Percentiles rank a stretch among this genome's conserved stretches.
Conservation (phyloP, 2,113 vertebrate genomes). For the Urocolius indicus region DNA sequence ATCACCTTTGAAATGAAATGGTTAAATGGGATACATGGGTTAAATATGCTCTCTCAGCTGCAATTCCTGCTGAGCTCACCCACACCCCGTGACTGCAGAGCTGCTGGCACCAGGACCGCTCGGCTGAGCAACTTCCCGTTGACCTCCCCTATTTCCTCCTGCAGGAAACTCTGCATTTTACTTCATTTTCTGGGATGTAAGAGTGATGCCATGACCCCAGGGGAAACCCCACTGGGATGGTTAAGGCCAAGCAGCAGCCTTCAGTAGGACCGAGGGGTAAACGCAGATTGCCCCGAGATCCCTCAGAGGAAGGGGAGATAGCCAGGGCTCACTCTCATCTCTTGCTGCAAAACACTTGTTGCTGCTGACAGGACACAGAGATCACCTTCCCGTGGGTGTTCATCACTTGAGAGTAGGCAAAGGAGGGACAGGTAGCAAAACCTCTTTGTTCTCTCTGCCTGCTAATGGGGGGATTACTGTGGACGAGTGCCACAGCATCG, state of each 20-base stretch:
- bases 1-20: too few relatives aligned
- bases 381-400: not conserved
- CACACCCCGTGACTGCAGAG: not conserved
- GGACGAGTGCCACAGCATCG: constrained; percentile 24
- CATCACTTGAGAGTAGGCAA: not conserved
- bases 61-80: not conserved
- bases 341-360: not conserved
- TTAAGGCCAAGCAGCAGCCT: not conserved
- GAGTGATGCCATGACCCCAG: not conserved
- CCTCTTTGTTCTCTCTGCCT: constrained; percentile 27
- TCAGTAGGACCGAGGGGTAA: too few relatives aligned
- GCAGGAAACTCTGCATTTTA: not conserved
- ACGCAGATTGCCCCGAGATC: not conserved
- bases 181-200: not conserved
- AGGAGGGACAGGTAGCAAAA: constrained; percentile 32
- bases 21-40: not conserved
- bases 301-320: fast-evolving
- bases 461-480: constrained; percentile 46
- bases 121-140: not conserved
- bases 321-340: not conserved
- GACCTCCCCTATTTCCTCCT: constrained; percentile 15
- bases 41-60: not conserved
- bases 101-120: not conserved
- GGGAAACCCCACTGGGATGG: not conserved
- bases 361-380: not conserved